Evolutionary conservation across 2,888 invertebrate genomes (phyloP), one percentile per base, ranked within the genome.

Genomic region (Branchinecta sandiegonensis): DNA sequence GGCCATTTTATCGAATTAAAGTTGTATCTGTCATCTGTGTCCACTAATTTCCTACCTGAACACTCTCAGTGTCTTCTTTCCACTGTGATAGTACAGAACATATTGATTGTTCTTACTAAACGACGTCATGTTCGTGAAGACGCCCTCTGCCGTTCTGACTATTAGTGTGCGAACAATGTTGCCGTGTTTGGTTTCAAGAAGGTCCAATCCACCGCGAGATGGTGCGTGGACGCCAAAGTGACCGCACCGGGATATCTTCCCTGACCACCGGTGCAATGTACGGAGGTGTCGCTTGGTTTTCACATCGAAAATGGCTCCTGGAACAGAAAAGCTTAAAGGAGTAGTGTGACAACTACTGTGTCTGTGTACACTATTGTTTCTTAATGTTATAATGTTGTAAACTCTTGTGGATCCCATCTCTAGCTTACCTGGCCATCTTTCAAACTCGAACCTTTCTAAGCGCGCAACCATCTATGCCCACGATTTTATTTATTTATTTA

Each of bases 41-140:
- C 3, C 37, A 37, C 37, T 37, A 37, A 12, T 13, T n/a, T 47
- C 74, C 74, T 77, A 87, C 85, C 91, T 85, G 77, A 96, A 96
- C 0, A 96, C 89, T 70, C 96, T 83, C 68, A 97, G 82, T 0
- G 96, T 96, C 78, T 94, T 92, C 74, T 90, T 85, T 0, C 96
- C 96, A 73, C 94, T 91, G 77, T 97, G 96, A 75, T 97, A 97
- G 76, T 97, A 97, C 67, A 96, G 84, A 3, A 96, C 96, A 74
- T 97, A 95, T 74, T 92, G 88, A 74, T 96, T 94, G 3, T 88
- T 92, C 72, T 89, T 88, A 70, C 93, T 95, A 78, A 97, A 97
- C 81, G 90, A 86, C 70, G 93, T 91, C 72, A 94, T 92, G 23
- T 96, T 93, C 3, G 91, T 93, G 78, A 96, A 96, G 0, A 97